Base-by-base conservation (phyloP, 2,113 vertebrate genomes). In the Bambusicola thoracicus region DNA sequence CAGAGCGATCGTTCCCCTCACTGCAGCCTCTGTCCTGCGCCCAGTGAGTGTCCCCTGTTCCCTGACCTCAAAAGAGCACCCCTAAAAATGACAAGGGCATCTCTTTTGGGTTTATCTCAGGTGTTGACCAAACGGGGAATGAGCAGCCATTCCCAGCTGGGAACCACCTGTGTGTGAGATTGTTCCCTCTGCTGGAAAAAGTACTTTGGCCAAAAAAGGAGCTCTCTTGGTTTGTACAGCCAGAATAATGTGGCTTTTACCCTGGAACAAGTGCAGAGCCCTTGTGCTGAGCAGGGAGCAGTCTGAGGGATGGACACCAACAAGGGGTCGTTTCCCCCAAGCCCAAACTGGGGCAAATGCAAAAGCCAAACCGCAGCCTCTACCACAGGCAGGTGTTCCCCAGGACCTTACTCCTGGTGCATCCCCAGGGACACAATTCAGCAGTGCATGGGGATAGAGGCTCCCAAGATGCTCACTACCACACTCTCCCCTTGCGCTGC, bases 331-430 rank as follows among this genome's bases (percentile, higher is more conserved):
- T 69, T 81, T 87, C 75, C 56, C 74, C 21, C 44, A 32, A 48
- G 58, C 32, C 29, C 49, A 70, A 29, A 91, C 43, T 87, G 72
- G 72, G 80, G 95, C 85, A 94, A 91, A 92, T 56, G 68, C 87
- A 86, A 92, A 94, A 68, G 66, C 81, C 79, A 2, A 0, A 22
- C 44, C 11, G 8, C 66, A 80, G 74, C 11, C 79, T 82, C 48
- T 44, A 29, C 10, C 43, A 63, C 62, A 79, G 85, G 36, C n/a
- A 44, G 41, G 17, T 38, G 78, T 79, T 53, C 25, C 19, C 24
- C n/a, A 8, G 62, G 15, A 58, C 51, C 3, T 0, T 43, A 63
- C 2, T 55, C 13, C 66, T 6, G 4, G 10, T 55, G 53, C 32
- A 5, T 8, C 27, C n/a, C 48, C 43, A 46, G 55, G 8, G 41